These are phyloP conservation scores for Latrodectus hesperus DNA, from an alignment of 2,888 invertebrate species.

Conservation along the genomic window DNA sequence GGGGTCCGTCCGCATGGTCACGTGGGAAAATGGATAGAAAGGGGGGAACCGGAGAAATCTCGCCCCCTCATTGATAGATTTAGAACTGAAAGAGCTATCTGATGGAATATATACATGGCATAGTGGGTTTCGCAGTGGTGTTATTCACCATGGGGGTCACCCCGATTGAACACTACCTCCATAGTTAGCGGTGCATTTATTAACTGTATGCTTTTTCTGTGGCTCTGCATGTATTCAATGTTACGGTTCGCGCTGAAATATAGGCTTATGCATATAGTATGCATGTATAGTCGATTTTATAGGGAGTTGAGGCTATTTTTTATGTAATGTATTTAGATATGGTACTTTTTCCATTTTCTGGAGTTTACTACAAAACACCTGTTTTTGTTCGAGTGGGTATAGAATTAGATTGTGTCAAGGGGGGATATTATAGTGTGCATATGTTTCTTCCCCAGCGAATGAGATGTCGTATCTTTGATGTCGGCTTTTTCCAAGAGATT, in stretches of 20 bases:
- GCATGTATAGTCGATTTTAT: constrained; percentile 42
- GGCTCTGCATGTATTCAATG: constrained; percentile 45
- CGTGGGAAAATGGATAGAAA: constrained; percentile 64
- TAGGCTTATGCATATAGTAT: constrained; percentile 13
- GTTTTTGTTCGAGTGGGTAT: constrained; percentile 38
- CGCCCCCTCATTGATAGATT: constrained; percentile 66
- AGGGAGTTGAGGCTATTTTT: constrained; percentile 31
- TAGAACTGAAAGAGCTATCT: constrained; percentile 59
- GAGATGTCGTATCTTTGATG: not conserved
- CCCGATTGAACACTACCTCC: constrained; percentile 65
- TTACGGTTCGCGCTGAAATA: constrained; percentile 64
- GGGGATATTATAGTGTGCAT: not conserved
- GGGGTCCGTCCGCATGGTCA: constrained; percentile 66
- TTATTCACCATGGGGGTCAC: constrained; percentile 44
- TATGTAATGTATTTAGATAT: constrained; percentile 33
- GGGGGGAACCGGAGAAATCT: constrained; percentile 11
- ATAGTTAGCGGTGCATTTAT: constrained; percentile 68
- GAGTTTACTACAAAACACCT: constrained; percentile 46
- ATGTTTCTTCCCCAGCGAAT: not conserved
- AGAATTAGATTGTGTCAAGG: not conserved
- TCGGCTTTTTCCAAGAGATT: constrained; percentile 15
- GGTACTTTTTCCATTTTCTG: not conserved
- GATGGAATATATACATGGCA: constrained; percentile 65
- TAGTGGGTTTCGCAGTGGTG: constrained; percentile 68
- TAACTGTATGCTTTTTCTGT: constrained; percentile 61